Conservation (phyloP, 1,140 invertebrate species). For the Asobara japonica region DNA sequence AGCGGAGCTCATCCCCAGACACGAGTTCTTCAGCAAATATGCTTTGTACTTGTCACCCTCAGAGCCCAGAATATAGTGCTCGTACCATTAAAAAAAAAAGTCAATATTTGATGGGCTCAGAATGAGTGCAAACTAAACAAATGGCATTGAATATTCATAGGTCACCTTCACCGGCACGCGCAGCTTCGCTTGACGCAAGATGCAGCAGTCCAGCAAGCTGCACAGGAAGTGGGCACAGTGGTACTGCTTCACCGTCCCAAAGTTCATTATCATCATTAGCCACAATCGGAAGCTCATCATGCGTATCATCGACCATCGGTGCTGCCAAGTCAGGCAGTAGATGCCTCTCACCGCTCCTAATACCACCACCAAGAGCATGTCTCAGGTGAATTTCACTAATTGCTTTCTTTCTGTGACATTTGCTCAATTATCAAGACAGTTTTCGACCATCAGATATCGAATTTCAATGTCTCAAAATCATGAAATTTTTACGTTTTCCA, state of each 20-base stretch:
- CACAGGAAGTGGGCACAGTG: constrained; percentile 46
- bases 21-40: no score
- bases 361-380: constrained; percentile 71
- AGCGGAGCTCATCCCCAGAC: no score
- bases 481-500: no score
- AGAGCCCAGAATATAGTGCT: constrained; percentile 5
- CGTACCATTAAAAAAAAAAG: background rate
- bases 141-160: constrained; percentile 53
- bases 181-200: constrained; percentile 78
- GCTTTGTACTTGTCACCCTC: background rate
- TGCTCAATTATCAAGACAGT: no score
- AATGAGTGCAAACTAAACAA: background rate
- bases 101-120: background rate
- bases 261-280: constrained; percentile 70
- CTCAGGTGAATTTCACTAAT: constrained; percentile 59
- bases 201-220: constrained; percentile 66
- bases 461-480: no score
- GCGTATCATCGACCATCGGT: constrained; percentile 61
- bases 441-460: no score
- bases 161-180: constrained; percentile 78
- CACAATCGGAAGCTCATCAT: constrained; percentile 64
- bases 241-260: constrained; percentile 67
- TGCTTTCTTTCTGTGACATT: no score
- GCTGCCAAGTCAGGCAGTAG: constrained; percentile 59
- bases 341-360: constrained; percentile 77